A percentile compares a stretch with the other conserved stretches of the same genome.
These are phyloP conservation scores for Psilanteris sp. DNA, from an alignment of 1,140 invertebrate genomes.

Conservation along the genomic window DNA sequence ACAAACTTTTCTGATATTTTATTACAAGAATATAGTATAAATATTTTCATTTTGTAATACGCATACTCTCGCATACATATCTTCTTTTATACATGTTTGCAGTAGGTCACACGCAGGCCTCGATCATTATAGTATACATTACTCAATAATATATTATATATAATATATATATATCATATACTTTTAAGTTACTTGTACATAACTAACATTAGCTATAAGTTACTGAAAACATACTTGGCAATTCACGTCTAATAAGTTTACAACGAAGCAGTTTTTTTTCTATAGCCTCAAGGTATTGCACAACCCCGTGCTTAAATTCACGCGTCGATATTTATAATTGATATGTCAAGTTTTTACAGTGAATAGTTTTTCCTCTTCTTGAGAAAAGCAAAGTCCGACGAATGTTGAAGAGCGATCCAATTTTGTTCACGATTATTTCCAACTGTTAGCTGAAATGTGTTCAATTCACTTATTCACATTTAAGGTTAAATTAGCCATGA, in stretches of 20 bases:
- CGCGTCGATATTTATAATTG: conserved; percentile 73
- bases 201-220: conserved; percentile 67
- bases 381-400: conserved; percentile 74
- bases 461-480: conserved; percentile 37
- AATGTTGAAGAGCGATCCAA: conserved; percentile 59
- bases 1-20: no score
- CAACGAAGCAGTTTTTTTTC: conserved; percentile 76
- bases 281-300: conserved; percentile 51
- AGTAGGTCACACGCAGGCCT: conserved; percentile 66
- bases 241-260: conserved; percentile 79
- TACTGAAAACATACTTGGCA: conserved; percentile 79
- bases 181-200: conserved; percentile 64
- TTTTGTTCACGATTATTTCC: conserved; percentile 73
- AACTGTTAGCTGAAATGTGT: conserved; percentile 75
- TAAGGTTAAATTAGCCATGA: no score
- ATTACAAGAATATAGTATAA: conserved; percentile 81
- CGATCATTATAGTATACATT: conserved; percentile 76
- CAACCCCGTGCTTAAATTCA: conserved; percentile 57
- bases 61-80: conserved; percentile 57
- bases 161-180: conserved; percentile 61
- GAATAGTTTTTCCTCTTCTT: conserved; percentile 71
- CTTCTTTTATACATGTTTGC: conserved; percentile 66
- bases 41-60: conserved; percentile 69
- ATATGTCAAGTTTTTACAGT: conserved; percentile 70
- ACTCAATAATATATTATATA: conserved; percentile 70